Evolutionary conservation across 2,113 vertebrate genomes (phyloP).

Genomic region (Hippolais icterina): DNA sequence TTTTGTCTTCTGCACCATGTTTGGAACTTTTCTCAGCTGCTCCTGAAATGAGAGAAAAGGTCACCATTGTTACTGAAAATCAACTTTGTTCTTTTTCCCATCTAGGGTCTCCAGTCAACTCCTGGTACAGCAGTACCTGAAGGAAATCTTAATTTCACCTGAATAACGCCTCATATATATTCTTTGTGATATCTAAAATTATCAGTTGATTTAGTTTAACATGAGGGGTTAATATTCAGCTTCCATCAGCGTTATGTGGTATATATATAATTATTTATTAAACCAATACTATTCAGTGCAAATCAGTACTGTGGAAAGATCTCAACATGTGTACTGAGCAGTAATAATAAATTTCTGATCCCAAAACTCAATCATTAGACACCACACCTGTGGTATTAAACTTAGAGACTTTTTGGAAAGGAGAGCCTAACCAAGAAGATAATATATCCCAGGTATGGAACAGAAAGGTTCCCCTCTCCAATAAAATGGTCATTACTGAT

Average conservation of each 20-base stretch:
- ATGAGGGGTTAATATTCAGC: not conserved
- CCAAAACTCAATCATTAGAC: not conserved
- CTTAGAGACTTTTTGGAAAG: not conserved
- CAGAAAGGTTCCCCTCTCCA: not conserved
- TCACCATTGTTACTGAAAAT: not conserved
- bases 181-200: not conserved
- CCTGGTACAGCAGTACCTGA: not conserved
- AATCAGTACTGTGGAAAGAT: not conserved
- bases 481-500: not conserved
- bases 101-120: not conserved
- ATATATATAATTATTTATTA: not conserved
- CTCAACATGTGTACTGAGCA: not conserved
- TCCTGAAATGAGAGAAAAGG: slow-evolving; percentile 73
- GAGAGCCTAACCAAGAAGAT: not conserved
- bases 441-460: not conserved
- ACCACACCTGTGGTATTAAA: not conserved
- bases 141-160: not conserved
- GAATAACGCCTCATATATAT: not conserved
- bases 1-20: slow-evolving; percentile 96
- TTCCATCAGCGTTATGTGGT: not conserved
- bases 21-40: slow-evolving; percentile 98
- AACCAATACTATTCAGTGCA: not conserved
- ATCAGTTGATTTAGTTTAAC: not conserved
- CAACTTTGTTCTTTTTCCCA: not conserved
- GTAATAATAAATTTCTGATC: not conserved